Evolutionary conservation across 2,888 invertebrate genomes (phyloP), one percentile per base, ranked within the genome.

Genomic region (Nomada goodeniana): DNA sequence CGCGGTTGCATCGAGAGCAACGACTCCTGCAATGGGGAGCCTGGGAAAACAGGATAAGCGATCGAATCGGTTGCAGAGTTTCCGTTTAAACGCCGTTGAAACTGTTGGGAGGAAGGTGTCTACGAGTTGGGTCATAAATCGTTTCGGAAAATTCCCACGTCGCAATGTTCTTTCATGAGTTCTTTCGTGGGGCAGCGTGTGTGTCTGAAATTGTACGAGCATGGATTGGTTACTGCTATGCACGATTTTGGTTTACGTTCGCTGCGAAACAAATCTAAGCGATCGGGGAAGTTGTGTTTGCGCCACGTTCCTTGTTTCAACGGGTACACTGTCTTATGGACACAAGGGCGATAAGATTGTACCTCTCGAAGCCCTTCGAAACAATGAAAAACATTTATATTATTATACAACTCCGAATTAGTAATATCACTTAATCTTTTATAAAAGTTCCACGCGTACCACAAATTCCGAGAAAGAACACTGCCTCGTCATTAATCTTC

Each of bases 41-140:
- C 63, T 36, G 23, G 36, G 63, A 23, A 70, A 76, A 63, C 63
- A 42, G 23, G 42, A 64, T 59, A 57, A 59, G n/a, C 23, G 42
- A 72, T 69, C 44, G 68, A 76, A 72, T 76, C 59, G 63, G 52
- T 65, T 13, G 36, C n/a, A 4, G 15, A 44, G 15, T 29, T 68
- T 29, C 44, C 44, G 13, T 53, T 15, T 20, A 9, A 26, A 53
- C 52, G 2, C 36, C n/a, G 26, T 18, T 60, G 26, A 36, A 60
- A 60, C n/a, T 52, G 36, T 59, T 26, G 29, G n/a, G n/a, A 11
- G 2, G 42, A 18, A 47, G 13, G 13, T 65, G 47, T 47, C 68
- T 23, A 20, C 11, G 20, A 11, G 18, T 0, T 11, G 26, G 15
- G 7, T 10, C 7, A 11, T 63, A 64, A 64, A 73, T 73, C 64